Percentiles rank a stretch among this genome's conserved stretches.
These are phyloP conservation scores for Latheticus oryzae DNA, from an alignment of 2,888 invertebrate species.

Conservation along the genomic window DNA sequence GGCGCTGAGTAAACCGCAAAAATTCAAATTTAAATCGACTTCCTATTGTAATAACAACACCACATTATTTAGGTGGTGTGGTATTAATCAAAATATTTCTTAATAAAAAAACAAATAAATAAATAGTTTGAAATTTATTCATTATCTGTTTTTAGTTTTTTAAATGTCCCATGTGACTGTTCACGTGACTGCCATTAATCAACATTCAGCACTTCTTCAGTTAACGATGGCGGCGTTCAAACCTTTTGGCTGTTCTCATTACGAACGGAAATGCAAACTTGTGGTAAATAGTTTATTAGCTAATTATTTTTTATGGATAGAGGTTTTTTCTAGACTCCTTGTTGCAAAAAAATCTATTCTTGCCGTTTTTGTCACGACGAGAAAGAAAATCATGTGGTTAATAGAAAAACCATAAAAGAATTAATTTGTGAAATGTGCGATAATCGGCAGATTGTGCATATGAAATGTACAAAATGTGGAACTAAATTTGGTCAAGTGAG, in stretches of 20 bases:
- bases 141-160: no score
- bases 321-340: slow-evolving; percentile 78
- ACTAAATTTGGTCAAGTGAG: slow-evolving; percentile 82
- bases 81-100: no score
- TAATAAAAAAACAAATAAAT: no score
- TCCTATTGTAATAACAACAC: no score
- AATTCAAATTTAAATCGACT: no score
- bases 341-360: slow-evolving; percentile 88
- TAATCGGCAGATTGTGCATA: slow-evolving; percentile 82
- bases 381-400: slow-evolving; percentile 84
- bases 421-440: slow-evolving; percentile 86
- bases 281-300: slow-evolving; percentile 76
- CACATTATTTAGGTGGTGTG: no score
- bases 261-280: slow-evolving; percentile 86
- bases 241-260: slow-evolving; percentile 79
- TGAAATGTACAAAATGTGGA: slow-evolving; percentile 81
- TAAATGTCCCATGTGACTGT: no score
- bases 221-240: neutral
- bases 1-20: no score
- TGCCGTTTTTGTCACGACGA: slow-evolving; percentile 94
- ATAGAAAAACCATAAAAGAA: slow-evolving; percentile 84
- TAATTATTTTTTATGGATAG: slow-evolving; percentile 4
- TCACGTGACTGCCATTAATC: no score
- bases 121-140: no score
- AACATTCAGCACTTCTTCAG: no score